Base-by-base conservation (phyloP, 2,797 vertebrate genomes). In the Otolemur crassicaudatus region DNA sequence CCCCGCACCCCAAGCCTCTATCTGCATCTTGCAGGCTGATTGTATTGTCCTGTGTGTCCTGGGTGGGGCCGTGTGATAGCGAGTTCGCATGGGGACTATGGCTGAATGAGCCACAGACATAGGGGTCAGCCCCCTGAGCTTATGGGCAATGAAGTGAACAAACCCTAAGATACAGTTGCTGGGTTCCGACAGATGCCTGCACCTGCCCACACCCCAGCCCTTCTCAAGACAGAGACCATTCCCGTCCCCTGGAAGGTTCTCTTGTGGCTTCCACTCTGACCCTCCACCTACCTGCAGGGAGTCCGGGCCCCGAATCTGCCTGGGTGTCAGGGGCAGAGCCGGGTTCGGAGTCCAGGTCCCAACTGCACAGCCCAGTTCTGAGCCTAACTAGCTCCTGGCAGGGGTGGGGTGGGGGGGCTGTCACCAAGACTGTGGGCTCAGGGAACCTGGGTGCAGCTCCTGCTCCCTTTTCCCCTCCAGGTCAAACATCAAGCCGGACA, bases 401-500 rank as follows among this genome's bases (percentile, higher is more conserved):
- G 23, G 70, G 37, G 49, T 16, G 1, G 49, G 49, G 5, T 1
- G 40, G 40, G 5, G 6, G 40, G 40, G 40, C 5, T 3, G 43
- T 5, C 23, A 25, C 53, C 0, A 0, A 2, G 0, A 49, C 11
- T 0, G 19, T 2, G 2, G 22, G 69, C 46, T 53, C 20, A 29
- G 67, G 56, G 61, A 3, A 22, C 13, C 63, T 17, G 40, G 10
- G 0, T 4, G 25, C 22, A 56, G 34, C 17, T 0, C 49, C 93
- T 34, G 1, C 40, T 73, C 7, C n/a, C 25, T n/a, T 0, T 25
- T 31, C 16, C 5, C 40, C 1, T 0, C 23, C 90, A 99, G 99
- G 99, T 99, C 99, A 75, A 99, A 99, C 98, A 99, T 99, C 97
- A 99, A 99, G 97, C 99, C 99, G 0, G 99, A 99, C 97, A 99